phyloP scores from a whole-genome alignment of 2,797 vertebrate species.

The Helarctos malayanus region DNA sequence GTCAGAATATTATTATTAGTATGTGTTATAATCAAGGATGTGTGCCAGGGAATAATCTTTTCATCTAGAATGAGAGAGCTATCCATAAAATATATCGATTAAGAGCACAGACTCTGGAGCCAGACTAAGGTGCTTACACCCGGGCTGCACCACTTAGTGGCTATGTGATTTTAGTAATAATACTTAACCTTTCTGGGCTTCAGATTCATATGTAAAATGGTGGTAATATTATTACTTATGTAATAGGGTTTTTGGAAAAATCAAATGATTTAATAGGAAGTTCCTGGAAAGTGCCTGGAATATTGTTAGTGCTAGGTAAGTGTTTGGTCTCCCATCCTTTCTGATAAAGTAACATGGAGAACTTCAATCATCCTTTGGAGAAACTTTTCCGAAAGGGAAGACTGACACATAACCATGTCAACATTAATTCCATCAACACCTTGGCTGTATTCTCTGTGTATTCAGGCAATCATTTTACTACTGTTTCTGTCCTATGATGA shows the following conservation, averaged over 20 bases:
- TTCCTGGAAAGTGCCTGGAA: neutral
- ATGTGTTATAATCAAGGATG: neutral
- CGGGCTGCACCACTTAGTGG: neutral
- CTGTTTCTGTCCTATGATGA: neutral
- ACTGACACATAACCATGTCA: neutral
- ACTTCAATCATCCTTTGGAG: neutral
- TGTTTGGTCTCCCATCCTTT: neutral
- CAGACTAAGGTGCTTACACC: neutral
- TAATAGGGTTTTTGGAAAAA: neutral
- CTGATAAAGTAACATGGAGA: neutral
- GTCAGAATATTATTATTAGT: neutral
- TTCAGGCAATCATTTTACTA: neutral
- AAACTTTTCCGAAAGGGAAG: neutral
- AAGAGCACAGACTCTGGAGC: neutral
- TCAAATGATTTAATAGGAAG: conserved; percentile 26
- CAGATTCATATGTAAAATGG: neutral
- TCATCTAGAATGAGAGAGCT: neutral
- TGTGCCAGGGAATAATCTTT: neutral
- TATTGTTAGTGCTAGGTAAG: neutral
- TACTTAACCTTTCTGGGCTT: neutral
- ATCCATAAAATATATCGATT: neutral
- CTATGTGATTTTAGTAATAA: neutral
- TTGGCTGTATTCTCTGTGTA: neutral
- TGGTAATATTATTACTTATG: neutral
- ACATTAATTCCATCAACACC: neutral